Evolutionary conservation across 2,888 invertebrate species (phyloP).

Genomic region (Unio pictorum): DNA sequence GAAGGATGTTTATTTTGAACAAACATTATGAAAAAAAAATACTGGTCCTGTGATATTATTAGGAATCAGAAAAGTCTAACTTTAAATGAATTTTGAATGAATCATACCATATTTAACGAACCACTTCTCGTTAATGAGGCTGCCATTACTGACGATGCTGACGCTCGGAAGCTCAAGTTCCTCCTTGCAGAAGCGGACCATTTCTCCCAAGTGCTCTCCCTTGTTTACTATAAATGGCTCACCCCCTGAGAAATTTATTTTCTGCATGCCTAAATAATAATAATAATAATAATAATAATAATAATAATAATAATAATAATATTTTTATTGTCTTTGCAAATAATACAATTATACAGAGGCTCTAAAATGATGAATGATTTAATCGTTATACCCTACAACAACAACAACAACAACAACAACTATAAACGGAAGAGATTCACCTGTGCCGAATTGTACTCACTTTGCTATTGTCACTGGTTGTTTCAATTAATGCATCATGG

Average conservation of each 20-base stretch:
- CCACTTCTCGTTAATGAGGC: constrained; percentile 73
- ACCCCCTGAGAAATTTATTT: constrained; percentile 75
- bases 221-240: constrained; percentile 74
- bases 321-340: background rate
- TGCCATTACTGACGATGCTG: constrained; percentile 74
- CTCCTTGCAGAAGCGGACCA: constrained; percentile 73
- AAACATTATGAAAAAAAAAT: no score
- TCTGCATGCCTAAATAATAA: constrained; percentile 72
- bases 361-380: no score
- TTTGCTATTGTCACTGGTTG: no score
- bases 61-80: background rate
- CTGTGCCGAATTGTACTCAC: no score
- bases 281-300: background rate
- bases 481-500: no score
- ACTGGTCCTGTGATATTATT: no score
- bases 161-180: constrained; percentile 72
- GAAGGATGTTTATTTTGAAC: no score
- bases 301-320: background rate
- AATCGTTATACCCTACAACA: no score
- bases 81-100: no score
- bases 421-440: no score
- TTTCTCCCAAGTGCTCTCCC: constrained; percentile 72
- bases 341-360: no score
- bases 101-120: constrained; percentile 71
- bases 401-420: no score